These are phyloP conservation scores for Drosophila macrospina DNA, from an alignment of 2,888 invertebrate genomes.

Conservation along the genomic window DNA sequence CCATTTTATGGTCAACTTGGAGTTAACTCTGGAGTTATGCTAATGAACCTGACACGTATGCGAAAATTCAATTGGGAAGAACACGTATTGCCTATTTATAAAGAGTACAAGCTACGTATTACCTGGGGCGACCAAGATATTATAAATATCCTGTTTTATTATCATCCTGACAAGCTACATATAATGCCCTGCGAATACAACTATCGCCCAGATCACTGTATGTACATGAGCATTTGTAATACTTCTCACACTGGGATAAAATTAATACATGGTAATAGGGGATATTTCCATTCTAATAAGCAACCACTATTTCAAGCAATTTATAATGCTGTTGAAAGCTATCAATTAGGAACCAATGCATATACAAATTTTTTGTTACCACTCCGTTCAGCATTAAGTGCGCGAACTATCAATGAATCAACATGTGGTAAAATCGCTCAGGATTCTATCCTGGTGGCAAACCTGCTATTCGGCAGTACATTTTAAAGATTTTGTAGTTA, in stretches of 20 bases:
- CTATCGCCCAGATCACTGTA: constrained; percentile 97
- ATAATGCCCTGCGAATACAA: constrained; percentile 95
- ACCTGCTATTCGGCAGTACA: constrained; percentile 83
- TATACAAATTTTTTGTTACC: constrained; percentile 74
- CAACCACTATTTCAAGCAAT: constrained; percentile 93
- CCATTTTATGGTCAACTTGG: constrained; percentile 94
- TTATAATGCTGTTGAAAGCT: constrained; percentile 87
- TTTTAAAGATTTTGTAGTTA: constrained; percentile 10
- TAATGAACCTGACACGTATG: constrained; percentile 98
- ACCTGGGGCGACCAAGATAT: constrained; percentile 99
- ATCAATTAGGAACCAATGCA: constrained; percentile 87
- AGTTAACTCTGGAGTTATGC: constrained; percentile 98
- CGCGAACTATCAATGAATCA: constrained; percentile 87
- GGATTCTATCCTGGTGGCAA: constrained; percentile 86
- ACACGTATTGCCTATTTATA: constrained; percentile 93
- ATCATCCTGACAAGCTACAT: constrained; percentile 91
- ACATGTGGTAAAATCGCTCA: constrained; percentile 89
- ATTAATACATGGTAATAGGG: constrained; percentile 94
- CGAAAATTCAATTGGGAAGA: constrained; percentile 93
- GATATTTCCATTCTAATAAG: constrained; percentile 93
- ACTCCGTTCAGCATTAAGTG: constrained; percentile 85
- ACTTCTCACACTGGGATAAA: constrained; percentile 88
- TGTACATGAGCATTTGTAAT: constrained; percentile 95
- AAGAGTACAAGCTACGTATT: constrained; percentile 93
- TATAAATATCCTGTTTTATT: constrained; percentile 94